Percentiles rank a stretch among this genome's conserved stretches.
Conservation (phyloP, 2,797 vertebrate genomes). For the Hipposideros larvatus region DNA sequence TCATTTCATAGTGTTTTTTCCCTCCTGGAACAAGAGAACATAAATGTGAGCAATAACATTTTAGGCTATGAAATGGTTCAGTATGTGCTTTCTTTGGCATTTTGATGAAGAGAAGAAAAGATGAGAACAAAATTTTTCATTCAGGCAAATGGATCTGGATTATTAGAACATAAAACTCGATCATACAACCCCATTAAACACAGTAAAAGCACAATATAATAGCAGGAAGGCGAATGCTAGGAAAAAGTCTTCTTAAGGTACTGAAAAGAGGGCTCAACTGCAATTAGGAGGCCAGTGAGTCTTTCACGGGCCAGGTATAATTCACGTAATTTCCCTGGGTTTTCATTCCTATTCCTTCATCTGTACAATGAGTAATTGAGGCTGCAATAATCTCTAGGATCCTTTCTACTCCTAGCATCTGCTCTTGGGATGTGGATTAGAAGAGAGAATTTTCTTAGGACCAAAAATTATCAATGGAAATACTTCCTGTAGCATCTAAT, state of each 20-base stretch:
- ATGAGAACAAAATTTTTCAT: conserved; percentile 66
- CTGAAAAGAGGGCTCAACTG: background rate
- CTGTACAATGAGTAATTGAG: conserved; percentile 27
- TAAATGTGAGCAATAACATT: conserved; percentile 73
- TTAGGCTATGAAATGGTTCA: conserved; percentile 67
- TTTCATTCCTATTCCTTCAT: background rate
- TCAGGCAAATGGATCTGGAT: conserved; percentile 63
- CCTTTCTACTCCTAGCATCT: background rate
- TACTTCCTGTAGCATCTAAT: background rate
- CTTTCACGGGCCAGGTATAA: background rate
- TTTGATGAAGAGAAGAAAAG: conserved; percentile 75
- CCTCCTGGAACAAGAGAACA: conserved; percentile 72
- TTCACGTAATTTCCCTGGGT: background rate
- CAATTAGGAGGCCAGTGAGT: background rate
- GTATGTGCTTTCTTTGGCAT: conserved; percentile 68
- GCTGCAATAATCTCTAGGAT: background rate
- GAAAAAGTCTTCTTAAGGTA: background rate
- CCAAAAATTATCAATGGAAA: background rate
- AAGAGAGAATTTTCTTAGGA: background rate
- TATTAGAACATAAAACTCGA: conserved; percentile 69
- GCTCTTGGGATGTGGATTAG: background rate
- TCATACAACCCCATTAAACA: conserved; percentile 64
- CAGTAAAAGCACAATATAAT: background rate
- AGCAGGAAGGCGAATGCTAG: background rate
- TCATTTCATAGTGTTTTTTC: conserved; percentile 67